These are phyloP conservation scores for Cephus nigrinus DNA, from an alignment of 2,888 invertebrate species.

Conservation along the genomic window DNA sequence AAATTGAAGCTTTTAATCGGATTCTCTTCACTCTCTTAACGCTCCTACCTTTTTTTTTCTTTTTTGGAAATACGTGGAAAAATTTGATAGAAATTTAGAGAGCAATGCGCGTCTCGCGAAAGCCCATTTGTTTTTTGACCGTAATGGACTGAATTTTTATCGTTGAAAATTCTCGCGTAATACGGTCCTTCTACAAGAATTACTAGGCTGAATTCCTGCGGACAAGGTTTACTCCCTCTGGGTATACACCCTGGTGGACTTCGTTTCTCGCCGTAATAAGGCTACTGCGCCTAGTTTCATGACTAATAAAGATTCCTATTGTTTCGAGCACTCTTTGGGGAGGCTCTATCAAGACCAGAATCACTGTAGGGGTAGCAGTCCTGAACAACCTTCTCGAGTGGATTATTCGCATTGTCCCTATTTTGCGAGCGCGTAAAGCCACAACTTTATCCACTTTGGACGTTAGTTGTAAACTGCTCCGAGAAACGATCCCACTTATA, in stretches of 20 bases:
- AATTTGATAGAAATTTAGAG: no score
- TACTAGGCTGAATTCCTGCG: background rate
- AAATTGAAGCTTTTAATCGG: conserved; percentile 33
- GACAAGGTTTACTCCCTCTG: background rate
- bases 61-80: background rate
- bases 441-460: conserved; percentile 11
- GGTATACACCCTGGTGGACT: background rate
- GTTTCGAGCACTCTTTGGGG: conserved; percentile 24
- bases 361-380: conserved; percentile 11
- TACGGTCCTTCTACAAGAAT: background rate
- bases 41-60: background rate
- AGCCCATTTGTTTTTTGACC: background rate
- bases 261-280: conserved; percentile 11
- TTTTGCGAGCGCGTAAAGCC: conserved; percentile 31
- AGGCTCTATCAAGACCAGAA: conserved; percentile 12
- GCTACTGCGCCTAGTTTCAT: conserved; percentile 33
- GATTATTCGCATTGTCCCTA: conserved; percentile 34
- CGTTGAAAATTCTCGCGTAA: background rate
- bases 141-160: background rate
- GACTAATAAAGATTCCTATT: conserved; percentile 44
- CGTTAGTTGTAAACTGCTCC: conserved; percentile 18
- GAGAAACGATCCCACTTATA: conserved; percentile 36
- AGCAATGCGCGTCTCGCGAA: background rate
- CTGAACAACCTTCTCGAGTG: conserved; percentile 23
- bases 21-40: conserved; percentile 11